Base-by-base conservation (phyloP, 2,797 vertebrate genomes). In the Margarornis squamiger region DNA sequence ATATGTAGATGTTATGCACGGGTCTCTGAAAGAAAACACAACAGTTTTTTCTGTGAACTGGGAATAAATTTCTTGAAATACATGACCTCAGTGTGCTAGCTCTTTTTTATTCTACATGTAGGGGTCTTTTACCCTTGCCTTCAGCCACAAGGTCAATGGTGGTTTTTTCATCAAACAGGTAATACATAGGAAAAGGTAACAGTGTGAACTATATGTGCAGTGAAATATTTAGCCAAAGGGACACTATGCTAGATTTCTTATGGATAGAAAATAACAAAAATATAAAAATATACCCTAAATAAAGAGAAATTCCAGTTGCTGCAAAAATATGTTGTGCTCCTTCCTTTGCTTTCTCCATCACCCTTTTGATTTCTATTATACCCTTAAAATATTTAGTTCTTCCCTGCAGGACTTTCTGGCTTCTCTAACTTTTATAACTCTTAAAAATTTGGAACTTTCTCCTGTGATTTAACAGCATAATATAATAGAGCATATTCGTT, bases 181-280 rank as follows among this genome's bases (percentile, higher is more conserved):
- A 95, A 93, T 49, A 55, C 5, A 8, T 5, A 71, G 27, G 57
- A 55, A 95, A 95, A 87, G 48, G 30, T 79, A 92, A 38, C 27
- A 70, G 62, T 91, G 87, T 91, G 87, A 95, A 86, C 23, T 74
- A 34, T 51, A 77, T 68, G 8, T 77, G 22, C 20, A 62, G 41
- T 75, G 78, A 93, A 95, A 92, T 88, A 88, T 88, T 91, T 90
- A 86, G 19, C 45, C 82, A 71, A 83, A 86, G 21, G 85, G 55
- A 39, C 34, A 29, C 14, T 83, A 22, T 20, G 16, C 17, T 68
- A 61, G 20, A 46, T 55, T 65, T 54, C 27, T 74, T 83, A 46
- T 12, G 46, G 51, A 20, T 58, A 90, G 12, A 83, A 94, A 92
- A 86, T 58, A 61, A 24, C 43, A 54, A 54, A 67, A 75, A 54